phyloP scores from a whole-genome alignment of 1,140 invertebrate species.

The Camponotus floridanus region DNA sequence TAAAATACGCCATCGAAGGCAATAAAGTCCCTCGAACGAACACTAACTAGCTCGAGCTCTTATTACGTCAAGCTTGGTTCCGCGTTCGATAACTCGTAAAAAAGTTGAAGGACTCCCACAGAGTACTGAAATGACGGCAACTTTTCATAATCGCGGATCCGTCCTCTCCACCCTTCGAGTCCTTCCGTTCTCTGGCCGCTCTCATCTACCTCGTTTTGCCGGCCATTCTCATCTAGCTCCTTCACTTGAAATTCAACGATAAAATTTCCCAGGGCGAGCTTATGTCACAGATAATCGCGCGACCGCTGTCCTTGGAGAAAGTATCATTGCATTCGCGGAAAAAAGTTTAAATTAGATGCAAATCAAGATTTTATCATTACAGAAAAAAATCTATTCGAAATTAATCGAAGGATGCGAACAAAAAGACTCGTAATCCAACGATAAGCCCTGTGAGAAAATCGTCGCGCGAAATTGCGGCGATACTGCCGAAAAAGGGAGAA shows the following conservation, averaged over 20 bases:
- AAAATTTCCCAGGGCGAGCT: slow-evolving; percentile 25
- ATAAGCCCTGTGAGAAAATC: background rate
- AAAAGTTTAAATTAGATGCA: background rate
- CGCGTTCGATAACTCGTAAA: slow-evolving; percentile 54
- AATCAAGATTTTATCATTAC: background rate
- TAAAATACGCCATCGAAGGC: slow-evolving; percentile 28
- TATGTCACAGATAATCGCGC: slow-evolving; percentile 41
- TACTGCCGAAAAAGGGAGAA: background rate
- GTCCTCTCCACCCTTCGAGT: background rate
- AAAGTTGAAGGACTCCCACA: slow-evolving; percentile 38
- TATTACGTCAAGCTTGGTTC: slow-evolving; percentile 30
- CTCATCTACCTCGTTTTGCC: slow-evolving; percentile 29
- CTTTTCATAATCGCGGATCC: slow-evolving; percentile 75
- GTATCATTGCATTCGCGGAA: slow-evolving; percentile 12
- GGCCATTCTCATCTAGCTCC: slow-evolving; percentile 8
- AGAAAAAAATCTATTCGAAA: background rate
- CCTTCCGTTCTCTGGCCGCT: background rate
- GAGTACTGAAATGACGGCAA: slow-evolving; percentile 63
- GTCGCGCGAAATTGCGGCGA: background rate
- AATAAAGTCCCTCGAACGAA: slow-evolving; percentile 9
- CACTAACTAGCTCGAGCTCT: slow-evolving; percentile 45
- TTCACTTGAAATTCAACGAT: slow-evolving; percentile 48
- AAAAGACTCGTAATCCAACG: slow-evolving; percentile 1
- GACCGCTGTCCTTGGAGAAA: background rate
- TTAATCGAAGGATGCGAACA: background rate